Percentiles rank a stretch among this genome's conserved stretches.
Evolutionary conservation across 2,888 invertebrate genomes (phyloP).

Genomic region (Eumerus sabulonum): DNA sequence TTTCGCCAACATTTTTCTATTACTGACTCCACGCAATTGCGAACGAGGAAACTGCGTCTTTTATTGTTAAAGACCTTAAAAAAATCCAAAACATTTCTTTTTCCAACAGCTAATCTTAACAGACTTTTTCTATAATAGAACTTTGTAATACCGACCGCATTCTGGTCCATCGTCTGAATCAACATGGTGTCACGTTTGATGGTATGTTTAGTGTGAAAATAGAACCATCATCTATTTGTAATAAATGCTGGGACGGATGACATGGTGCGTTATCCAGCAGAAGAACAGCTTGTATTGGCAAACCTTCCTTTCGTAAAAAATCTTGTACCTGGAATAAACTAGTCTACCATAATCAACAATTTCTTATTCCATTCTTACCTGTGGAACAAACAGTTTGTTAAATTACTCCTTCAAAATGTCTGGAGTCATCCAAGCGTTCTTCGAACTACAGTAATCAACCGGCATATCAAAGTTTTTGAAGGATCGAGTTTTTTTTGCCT

Average conservation of each 20-base stretch:
- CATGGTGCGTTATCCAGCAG: slow-evolving; percentile 22
- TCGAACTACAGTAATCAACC: too few species aligned
- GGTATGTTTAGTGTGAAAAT: slow-evolving; percentile 14
- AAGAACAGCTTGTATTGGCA: not conserved
- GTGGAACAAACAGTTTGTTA: not conserved
- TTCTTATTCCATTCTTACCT: slow-evolving; percentile 1
- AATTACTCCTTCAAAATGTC: not conserved
- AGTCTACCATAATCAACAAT: not conserved
- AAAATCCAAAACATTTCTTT: slow-evolving; percentile 24
- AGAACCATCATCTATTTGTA: slow-evolving; percentile 18
- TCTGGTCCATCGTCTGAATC: slow-evolving; percentile 16
- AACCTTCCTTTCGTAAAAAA: slow-evolving; percentile 22
- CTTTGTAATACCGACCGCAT: slow-evolving; percentile 23
- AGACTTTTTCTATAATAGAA: slow-evolving; percentile 18
- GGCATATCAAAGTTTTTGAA: too few species aligned
- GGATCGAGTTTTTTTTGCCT: too few species aligned
- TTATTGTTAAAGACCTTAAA: slow-evolving; percentile 22
- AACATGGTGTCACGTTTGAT: slow-evolving; percentile 19
- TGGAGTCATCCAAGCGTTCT: too few species aligned
- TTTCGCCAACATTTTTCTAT: slow-evolving; percentile 22
- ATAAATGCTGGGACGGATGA: slow-evolving; percentile 15
- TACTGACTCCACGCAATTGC: slow-evolving; percentile 23
- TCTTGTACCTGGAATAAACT: slow-evolving; percentile 4
- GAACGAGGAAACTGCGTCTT: slow-evolving; percentile 30
- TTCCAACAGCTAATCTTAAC: slow-evolving; percentile 19